Conservation (phyloP, 2,113 vertebrate genomes). For the Varanus salvator region DNA sequence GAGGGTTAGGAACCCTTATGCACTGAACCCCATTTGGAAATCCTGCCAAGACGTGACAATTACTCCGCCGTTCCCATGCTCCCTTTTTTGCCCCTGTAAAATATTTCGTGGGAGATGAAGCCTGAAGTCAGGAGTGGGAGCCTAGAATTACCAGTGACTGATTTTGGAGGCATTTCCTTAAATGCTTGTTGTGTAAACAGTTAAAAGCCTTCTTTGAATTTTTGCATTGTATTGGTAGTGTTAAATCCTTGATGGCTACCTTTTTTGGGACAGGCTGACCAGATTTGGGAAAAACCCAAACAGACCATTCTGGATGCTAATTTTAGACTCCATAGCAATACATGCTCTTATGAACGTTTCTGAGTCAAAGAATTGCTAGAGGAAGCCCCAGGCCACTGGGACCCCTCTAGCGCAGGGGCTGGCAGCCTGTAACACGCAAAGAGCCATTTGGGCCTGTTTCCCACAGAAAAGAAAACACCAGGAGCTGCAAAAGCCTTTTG, state of each 20-base stretch:
- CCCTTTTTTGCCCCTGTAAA: not conserved
- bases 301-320: not conserved
- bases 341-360: not conserved
- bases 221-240: not conserved
- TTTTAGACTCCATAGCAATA: not conserved
- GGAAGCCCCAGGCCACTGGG: not conserved
- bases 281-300: not conserved
- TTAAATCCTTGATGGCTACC: not conserved
- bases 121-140: not conserved
- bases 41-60: not conserved
- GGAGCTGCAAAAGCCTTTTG: too few relatives aligned
- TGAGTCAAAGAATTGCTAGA: not conserved
- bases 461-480: too few relatives aligned
- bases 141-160: not conserved
- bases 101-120: not conserved
- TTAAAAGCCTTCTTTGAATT: conserved; percentile 1
- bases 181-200: not conserved
- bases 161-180: conserved; percentile 12
- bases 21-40: not conserved
- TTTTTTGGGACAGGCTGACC: not conserved
- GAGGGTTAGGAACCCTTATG: not conserved
- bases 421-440: too few relatives aligned
- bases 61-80: not conserved
- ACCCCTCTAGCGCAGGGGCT: too few relatives aligned
- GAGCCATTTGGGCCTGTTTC: too few relatives aligned